phyloP scores from a whole-genome alignment of 2,797 vertebrate genomes.

The Xenentodon cancila region DNA sequence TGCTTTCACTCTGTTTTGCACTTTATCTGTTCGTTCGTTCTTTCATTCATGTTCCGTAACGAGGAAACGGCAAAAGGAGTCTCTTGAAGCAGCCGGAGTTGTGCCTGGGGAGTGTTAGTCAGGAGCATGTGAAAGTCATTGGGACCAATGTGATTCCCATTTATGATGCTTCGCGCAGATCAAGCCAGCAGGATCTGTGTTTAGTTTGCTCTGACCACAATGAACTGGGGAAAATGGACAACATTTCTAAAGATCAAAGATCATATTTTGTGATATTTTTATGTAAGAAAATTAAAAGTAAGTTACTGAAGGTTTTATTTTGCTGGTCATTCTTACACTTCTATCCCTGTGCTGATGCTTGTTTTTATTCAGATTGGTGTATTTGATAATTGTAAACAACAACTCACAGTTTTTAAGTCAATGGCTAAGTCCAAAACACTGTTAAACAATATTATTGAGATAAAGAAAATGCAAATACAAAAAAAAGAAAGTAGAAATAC shows the following conservation, averaged over 20 bases:
- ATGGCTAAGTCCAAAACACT: no score
- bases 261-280: background rate
- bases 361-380: no score
- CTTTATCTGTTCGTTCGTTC: background rate
- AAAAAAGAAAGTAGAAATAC: no score
- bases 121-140: constrained; percentile 80
- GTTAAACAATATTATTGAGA: no score
- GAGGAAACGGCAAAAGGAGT: constrained; percentile 13
- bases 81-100: constrained; percentile 52
- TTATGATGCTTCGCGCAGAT: constrained; percentile 42
- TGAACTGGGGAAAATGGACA: background rate
- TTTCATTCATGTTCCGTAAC: constrained; percentile 31
- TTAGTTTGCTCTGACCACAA: constrained; percentile 23
- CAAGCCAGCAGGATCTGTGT: constrained; percentile 33
- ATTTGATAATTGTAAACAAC: no score
- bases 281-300: background rate
- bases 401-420: no score
- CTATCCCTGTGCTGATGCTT: no score
- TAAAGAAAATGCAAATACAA: no score
- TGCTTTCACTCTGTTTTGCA: constrained; percentile 14
- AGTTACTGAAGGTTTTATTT: no score
- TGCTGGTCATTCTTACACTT: no score
- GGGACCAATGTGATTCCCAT: constrained; percentile 73
- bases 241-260: background rate
- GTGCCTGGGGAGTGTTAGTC: constrained; percentile 49